Evolutionary conservation across 2,888 invertebrate species (phyloP).

Genomic region (Dioctria rufipes): DNA sequence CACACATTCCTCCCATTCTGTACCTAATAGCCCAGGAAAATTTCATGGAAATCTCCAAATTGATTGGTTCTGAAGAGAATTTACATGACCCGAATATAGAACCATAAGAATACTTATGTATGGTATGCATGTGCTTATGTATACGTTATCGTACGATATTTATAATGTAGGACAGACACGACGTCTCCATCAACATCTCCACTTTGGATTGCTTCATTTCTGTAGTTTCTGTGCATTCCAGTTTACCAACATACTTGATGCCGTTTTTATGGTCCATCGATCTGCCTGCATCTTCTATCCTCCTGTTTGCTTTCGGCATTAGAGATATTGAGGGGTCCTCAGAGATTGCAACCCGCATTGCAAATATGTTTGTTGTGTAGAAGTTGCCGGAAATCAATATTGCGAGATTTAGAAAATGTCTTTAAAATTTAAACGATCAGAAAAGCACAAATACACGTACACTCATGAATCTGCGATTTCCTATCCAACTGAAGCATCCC

Average conservation of each 20-base stretch:
- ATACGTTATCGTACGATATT: neutral
- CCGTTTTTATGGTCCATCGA: conserved; percentile 47
- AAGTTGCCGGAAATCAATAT: conserved; percentile 16
- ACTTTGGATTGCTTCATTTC: conserved; percentile 4
- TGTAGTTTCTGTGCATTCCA: neutral
- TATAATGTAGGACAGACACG: neutral
- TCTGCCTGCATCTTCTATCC: neutral
- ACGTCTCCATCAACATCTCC: conserved; percentile 1
- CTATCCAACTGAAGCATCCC: too few species aligned
- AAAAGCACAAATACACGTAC: neutral
- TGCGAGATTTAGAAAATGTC: neutral
- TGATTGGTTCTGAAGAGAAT: conserved; percentile 17
- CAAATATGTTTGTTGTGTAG: conserved; percentile 12
- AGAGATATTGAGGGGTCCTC: neutral
- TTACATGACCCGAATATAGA: conserved; percentile 16
- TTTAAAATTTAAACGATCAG: conserved; percentile 15
- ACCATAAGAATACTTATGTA: neutral
- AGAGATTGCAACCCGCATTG: conserved; percentile 15
- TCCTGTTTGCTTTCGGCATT: conserved; percentile 22
- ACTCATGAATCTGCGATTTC: too few species aligned
- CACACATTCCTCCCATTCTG: neutral
- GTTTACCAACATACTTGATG: conserved; percentile 39
- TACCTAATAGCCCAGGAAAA: conserved; percentile 2
- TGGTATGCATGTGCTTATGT: neutral
- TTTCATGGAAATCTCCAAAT: conserved; percentile 23